phyloP scores from a whole-genome alignment of 2,113 vertebrate genomes.

The Alectura lathami region DNA sequence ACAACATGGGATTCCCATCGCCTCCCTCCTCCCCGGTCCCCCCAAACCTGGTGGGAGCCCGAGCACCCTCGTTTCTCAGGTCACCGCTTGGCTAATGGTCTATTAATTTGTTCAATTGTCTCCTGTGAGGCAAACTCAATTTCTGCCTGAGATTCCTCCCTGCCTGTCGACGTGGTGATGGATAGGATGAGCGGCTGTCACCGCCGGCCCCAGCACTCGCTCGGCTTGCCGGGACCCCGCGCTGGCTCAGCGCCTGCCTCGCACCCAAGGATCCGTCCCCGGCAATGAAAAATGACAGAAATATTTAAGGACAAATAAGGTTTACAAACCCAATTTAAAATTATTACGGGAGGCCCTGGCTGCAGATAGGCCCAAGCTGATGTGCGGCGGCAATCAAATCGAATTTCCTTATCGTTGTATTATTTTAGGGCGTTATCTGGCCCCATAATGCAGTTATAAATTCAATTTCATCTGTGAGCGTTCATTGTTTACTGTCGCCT shows the following conservation, averaged over 20 bases:
- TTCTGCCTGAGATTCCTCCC: slow-evolving; percentile 83
- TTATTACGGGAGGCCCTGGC: slow-evolving; percentile 77
- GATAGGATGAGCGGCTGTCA: slow-evolving; percentile 97
- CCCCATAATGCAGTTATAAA: slow-evolving; percentile 95
- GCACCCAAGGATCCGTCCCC: slow-evolving; percentile 77
- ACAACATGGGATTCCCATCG: not conserved
- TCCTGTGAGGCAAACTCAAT: slow-evolving; percentile 95
- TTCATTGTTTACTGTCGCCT: slow-evolving; percentile 97
- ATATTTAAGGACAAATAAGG: slow-evolving; percentile 87
- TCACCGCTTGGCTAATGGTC: slow-evolving; percentile 99
- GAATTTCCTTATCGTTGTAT: slow-evolving; percentile 98
- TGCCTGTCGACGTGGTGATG: slow-evolving; percentile 89
- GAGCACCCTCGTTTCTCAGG: slow-evolving; percentile 90
- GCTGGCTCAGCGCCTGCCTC: slow-evolving; percentile 11
- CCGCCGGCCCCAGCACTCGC: slow-evolving; percentile 61
- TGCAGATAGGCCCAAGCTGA: slow-evolving; percentile 84
- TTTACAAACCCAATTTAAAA: slow-evolving; percentile 86
- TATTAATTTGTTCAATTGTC: slow-evolving; percentile 99
- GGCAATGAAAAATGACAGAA: slow-evolving; percentile 87
- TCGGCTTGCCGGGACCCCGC: slow-evolving; percentile 37
- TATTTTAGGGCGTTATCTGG: slow-evolving; percentile 98
- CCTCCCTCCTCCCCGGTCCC: not conserved
- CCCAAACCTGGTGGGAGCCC: slow-evolving; percentile 26
- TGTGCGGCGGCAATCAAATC: slow-evolving; percentile 90
- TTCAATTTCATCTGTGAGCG: slow-evolving; percentile 89